phyloP scores from a whole-genome alignment of 92 coral and sea anemone species.

The Epizoanthus scotinus region DNA sequence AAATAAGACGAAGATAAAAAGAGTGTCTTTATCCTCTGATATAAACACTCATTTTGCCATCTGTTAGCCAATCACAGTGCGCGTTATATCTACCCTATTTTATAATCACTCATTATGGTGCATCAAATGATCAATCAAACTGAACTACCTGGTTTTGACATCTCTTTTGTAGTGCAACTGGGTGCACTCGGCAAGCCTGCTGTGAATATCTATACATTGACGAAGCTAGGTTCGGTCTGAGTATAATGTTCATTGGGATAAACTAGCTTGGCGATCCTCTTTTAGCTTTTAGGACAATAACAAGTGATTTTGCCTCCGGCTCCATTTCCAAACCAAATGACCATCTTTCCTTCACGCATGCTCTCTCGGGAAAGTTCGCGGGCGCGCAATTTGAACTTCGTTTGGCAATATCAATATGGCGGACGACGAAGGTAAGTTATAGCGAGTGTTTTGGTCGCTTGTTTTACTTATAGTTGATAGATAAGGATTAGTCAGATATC shows the following conservation, averaged over 20 bases:
- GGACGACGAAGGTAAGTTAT: slow-evolving; percentile 43
- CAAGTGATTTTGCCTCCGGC: background rate
- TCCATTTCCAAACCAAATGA: background rate
- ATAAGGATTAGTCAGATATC: background rate
- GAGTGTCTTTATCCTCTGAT: no score
- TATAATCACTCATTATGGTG: no score
- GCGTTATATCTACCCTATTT: no score
- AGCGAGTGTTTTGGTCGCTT: background rate
- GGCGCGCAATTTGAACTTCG: slow-evolving; percentile 31
- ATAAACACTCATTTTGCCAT: no score
- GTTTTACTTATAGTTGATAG: background rate
- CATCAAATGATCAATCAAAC: no score
- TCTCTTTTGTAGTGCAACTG: background rate
- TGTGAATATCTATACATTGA: background rate
- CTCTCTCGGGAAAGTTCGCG: slow-evolving; percentile 21
- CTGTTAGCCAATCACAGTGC: no score
- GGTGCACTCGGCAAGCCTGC: background rate
- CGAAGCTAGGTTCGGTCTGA: background rate
- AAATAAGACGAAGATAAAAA: no score
- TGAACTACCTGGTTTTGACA: background rate
- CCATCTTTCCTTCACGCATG: slow-evolving; percentile 43
- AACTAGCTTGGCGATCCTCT: background rate
- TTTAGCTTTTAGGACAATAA: background rate
- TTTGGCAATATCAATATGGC: slow-evolving; percentile 53
- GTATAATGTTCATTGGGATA: background rate